Evolutionary conservation across 2,113 vertebrate species (phyloP), one percentile per base, ranked within the genome.

Genomic region (Ciconia boyciana): DNA sequence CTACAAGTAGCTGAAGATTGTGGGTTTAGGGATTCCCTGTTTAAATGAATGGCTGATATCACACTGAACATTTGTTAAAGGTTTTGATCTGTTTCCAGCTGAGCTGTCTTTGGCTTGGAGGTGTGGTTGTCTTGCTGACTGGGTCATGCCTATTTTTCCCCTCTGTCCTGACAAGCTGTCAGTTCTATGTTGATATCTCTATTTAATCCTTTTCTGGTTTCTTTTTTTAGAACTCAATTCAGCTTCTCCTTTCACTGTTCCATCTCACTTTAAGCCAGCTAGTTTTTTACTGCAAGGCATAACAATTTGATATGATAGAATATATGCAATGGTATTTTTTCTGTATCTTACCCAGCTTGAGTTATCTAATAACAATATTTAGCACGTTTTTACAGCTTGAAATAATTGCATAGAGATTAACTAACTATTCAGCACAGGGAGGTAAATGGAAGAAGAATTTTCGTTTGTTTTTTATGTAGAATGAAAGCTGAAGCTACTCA

Each of bases 341-440:
- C 61, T 75, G 18, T 72, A 13, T 75, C 21, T 71, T 89, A 78
- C 16, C 12, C 61, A 61, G 51, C 54, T 41, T 87, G 69, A 28
- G 24, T 91, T 87, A 87, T 82, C 48, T 89, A 87, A 94, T 87
- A 90, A 77, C 44, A 90, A 46, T 71, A 61, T n/a, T 89, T 78
- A 83, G 29, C 20, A 55, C 5, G 8, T 84, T 92, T 89, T 43
- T 85, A 39, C 41, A 43, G 28, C 80, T 93, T 84, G 72, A 96
- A 91, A 76, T 94, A 93, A 94, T 93, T 94, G 49, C 52, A 43
- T 22, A 57, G 16, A 93, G 54, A 80, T 88, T 84, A 96, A 60
- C 29, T 90, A 91, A 96, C 90, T 90, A 66, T 93, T 96, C 82
- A 62, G 29, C 66, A 75, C 52, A 79, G 80, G 69, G 57, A 75